A percentile compares a stretch with the other conserved stretches of the same genome.
phyloP scores from a whole-genome alignment of 2,888 invertebrate species.

The Diarsia dahlii region DNA sequence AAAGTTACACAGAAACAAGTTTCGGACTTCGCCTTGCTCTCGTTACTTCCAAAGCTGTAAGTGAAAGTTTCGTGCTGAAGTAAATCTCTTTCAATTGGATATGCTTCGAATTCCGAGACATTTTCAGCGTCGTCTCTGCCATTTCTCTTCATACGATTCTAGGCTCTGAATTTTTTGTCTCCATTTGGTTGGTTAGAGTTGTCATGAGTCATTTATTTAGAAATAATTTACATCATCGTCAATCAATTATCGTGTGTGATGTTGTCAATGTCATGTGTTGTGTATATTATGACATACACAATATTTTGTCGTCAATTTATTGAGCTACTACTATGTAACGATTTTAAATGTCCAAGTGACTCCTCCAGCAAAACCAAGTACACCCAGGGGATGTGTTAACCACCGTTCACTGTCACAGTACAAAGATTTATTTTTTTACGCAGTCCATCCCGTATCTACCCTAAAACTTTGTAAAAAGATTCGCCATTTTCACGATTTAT shows the following conservation, averaged over 20 bases:
- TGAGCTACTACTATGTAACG: neutral
- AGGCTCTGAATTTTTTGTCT: too few species aligned
- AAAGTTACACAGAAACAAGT: neutral
- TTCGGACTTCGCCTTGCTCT: neutral
- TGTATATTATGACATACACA: too few species aligned
- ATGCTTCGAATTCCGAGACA: neutral
- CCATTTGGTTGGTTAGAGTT: neutral
- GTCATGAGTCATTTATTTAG: neutral
- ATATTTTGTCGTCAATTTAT: neutral
- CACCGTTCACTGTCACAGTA: neutral
- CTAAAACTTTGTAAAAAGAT: neutral
- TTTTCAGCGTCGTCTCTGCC: neutral
- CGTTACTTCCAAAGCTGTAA: slow-evolving; percentile 1
- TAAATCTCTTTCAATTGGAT: neutral
- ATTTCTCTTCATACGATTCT: neutral
- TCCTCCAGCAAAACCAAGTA: neutral
- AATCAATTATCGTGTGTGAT: too few species aligned
- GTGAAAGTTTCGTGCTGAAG: neutral
- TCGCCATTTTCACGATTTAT: neutral
- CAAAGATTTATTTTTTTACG: slow-evolving; percentile 14
- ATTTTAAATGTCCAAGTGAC: neutral
- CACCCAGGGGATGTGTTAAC: neutral
- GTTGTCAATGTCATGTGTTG: too few species aligned
- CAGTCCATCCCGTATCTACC: neutral
- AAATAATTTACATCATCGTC: too few species aligned